Evolutionary conservation across 2,113 vertebrate species (phyloP), one percentile per base, ranked within the genome.

Genomic region (Alectura lathami): DNA sequence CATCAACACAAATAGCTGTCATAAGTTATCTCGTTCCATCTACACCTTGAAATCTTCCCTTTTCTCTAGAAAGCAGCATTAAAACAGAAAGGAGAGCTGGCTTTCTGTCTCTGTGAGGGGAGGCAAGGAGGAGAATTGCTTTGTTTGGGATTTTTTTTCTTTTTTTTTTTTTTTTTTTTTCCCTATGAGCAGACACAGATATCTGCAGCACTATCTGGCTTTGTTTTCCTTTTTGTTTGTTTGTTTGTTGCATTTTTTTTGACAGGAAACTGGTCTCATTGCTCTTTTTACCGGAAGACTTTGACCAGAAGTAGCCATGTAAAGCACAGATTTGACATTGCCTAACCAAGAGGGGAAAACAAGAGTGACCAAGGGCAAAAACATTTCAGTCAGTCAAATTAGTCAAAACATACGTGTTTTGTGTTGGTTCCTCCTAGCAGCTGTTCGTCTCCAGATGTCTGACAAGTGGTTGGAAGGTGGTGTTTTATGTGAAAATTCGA

Each of bases 401-500:
- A 82, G 69, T 89, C 29, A 62, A 91, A 92, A 34, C 13, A 27
- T 81, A 32, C 32, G 18, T 89, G 43, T 42, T 87, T 91, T 79
- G n/a, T 68, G 40, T 48, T 64, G n/a, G 34, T 51, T 94, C 23
- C 23, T 86, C 91, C 76, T 45, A 87, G 63, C 30, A 76, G 57
- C 27, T 4, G 0, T 82, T 79, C 83, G 50, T 69, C 67, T 92
- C 75, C 92, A 93, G 91, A 91, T 92, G 70, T 91, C 50, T 91
- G 93, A 82, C 89, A 89, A 92, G 8, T 53, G 32, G 36, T 83
- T 0, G 0, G 67, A 86, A 92, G 73, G 53, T 77, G 56, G 56
- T 1, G 4, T 48, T 83, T 86, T 26, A 30, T 77, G 53, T 69
- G 77, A 79, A 66, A 82, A 89, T 32, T 89, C 66, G 43, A 34